Conservation (phyloP, 1,140 invertebrate species). For the Chionoecetes opilio region DNA sequence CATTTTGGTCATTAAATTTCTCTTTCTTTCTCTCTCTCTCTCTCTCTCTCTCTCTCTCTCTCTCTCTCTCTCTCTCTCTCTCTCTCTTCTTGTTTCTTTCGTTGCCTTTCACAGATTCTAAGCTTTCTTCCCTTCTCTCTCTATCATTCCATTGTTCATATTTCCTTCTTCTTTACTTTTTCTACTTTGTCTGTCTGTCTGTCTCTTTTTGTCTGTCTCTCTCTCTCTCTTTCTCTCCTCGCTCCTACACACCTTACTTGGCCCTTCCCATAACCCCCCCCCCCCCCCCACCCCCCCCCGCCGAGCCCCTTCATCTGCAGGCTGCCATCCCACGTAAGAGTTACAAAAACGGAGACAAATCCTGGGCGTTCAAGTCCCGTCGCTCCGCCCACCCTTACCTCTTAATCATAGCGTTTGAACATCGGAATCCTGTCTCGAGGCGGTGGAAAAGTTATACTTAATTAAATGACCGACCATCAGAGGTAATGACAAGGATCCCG, state of each 20-base stretch:
- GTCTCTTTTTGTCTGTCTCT: background rate
- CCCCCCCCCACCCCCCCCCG: background rate
- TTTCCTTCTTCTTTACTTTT: too few species aligned
- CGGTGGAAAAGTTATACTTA: conserved; percentile 76
- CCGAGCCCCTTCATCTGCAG: background rate
- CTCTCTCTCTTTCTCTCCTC: background rate
- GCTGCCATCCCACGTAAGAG: conserved; percentile 64
- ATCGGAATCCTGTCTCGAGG: conserved; percentile 71
- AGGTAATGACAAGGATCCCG: conserved; percentile 74
- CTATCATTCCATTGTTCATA: too few species aligned
- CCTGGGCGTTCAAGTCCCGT: conserved; percentile 40
- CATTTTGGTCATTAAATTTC: background rate
- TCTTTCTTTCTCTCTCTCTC: conserved; percentile 57
- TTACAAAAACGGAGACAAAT: conserved; percentile 78
- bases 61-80: background rate
- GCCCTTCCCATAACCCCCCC: background rate
- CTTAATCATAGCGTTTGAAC: conserved; percentile 74
- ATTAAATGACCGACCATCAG: conserved; percentile 77
- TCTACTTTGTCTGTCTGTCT: too few species aligned
- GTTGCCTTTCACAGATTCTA: background rate
- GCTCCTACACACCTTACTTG: background rate
- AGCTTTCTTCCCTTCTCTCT: background rate
- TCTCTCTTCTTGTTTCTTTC: background rate
- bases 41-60: conserved; percentile 53
- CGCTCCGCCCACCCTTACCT: conserved; percentile 64